These are phyloP conservation scores for Mareca penelope DNA, from an alignment of 2,797 vertebrate species.

Conservation along the genomic window DNA sequence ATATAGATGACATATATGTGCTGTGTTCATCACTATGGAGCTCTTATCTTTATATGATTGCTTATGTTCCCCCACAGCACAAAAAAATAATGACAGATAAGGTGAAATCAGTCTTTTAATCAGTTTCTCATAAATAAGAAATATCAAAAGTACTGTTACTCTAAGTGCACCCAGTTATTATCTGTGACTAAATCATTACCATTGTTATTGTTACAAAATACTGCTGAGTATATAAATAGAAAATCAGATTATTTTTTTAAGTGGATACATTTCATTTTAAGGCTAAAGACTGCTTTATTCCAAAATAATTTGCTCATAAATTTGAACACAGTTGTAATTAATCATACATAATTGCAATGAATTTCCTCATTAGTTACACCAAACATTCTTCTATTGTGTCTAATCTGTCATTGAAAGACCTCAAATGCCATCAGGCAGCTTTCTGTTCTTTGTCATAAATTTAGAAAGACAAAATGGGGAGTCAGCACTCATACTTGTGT, in stretches of 20 bases:
- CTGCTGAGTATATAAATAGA: neutral
- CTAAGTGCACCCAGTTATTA: neutral
- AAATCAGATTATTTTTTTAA: neutral
- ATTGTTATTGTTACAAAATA: neutral
- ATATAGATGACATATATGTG: neutral
- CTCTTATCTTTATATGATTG: neutral
- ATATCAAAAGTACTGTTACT: neutral
- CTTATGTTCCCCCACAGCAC: neutral
- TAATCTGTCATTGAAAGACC: slow-evolving; percentile 8
- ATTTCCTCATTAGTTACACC: slow-evolving; percentile 43
- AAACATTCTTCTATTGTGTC: neutral
- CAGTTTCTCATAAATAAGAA: neutral
- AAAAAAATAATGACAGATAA: neutral
- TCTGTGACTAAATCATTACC: neutral
- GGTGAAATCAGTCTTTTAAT: neutral
- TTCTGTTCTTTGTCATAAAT: slow-evolving; percentile 26
- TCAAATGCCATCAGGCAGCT: slow-evolving; percentile 22
- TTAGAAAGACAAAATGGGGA: slow-evolving; percentile 51
- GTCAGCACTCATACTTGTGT: slow-evolving; percentile 39
- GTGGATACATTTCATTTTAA: neutral
- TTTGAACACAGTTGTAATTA: slow-evolving; percentile 6
- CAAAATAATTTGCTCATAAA: neutral
- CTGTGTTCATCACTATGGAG: neutral
- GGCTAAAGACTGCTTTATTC: neutral
- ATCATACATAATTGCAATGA: neutral